Base-by-base conservation (phyloP, 2,888 invertebrate species). In the Oligia latruncula region DNA sequence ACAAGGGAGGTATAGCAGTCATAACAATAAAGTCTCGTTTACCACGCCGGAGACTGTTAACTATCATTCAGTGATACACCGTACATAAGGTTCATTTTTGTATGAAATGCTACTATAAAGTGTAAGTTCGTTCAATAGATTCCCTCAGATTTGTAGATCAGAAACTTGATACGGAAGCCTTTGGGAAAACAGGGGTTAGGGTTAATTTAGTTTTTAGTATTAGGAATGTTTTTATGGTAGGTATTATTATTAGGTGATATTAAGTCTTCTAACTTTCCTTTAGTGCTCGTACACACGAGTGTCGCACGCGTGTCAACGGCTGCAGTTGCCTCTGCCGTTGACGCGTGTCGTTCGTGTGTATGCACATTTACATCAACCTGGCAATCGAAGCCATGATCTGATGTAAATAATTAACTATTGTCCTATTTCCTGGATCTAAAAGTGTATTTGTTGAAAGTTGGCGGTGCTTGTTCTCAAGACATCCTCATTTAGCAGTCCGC, bases 401-500 rank as follows among this genome's bases (percentile, higher is more conserved):
- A 76, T 23, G 17, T 64, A 15, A 29, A 55, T 23, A 43, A 46
- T 55, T 29, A 35, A 58, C 15, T 8, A 23, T 29, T 29, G 29
- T 43, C 23, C 17, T 11, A 17, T 4, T 60, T 29, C 13, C 40
- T 55, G 1, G 4, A 23, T 64, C 2, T 13, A 23, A 40, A 64
- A 52, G 35, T 65, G 4, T 13, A 52, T 65, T 62, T 46, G 35
- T 35, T 49, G 15, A n/a, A 29, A 68, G 29, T 17, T 35, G 40
- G 23, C 35, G 23, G 17, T 55, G 23, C 43, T 55, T 20, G 81
- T 20, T 8, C 8, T 40, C 40, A 35, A 23, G 35, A 35, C 35
- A 29, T n/a, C 20, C n/a, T 82, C n/a, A n/a, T 64, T 13, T 35
- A 49, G 46, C n/a, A 64, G 74, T n/a, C n/a, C n/a, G 23, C 20